A percentile compares a stretch with the other conserved stretches of the same genome.
Evolutionary conservation across 1,140 invertebrate genomes (phyloP).

Genomic region (Aphidius ervi): DNA sequence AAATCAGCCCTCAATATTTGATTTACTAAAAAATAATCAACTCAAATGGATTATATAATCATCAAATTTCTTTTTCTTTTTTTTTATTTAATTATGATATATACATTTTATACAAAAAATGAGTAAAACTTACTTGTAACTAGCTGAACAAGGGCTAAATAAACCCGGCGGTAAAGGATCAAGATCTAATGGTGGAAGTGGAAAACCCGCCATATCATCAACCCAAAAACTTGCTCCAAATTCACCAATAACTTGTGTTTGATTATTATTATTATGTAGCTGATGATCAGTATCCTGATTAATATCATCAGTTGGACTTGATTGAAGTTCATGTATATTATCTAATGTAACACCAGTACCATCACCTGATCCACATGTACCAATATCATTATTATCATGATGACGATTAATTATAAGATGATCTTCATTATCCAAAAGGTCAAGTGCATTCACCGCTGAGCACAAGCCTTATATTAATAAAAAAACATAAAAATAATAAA

Average conservation of each 20-base stretch:
- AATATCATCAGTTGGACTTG: conserved; percentile 39
- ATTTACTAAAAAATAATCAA: too few relatives aligned
- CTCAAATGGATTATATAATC: too few relatives aligned
- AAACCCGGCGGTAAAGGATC: conserved; percentile 65
- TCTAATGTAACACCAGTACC: conserved; percentile 37
- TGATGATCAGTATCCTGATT: conserved; percentile 40
- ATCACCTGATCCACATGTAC: not conserved
- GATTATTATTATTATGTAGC: conserved; percentile 38
- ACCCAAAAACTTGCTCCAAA: conserved; percentile 59
- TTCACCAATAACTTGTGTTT: conserved; percentile 44
- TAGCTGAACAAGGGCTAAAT: conserved; percentile 68
- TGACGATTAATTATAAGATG: conserved; percentile 32
- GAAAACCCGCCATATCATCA: conserved; percentile 79
- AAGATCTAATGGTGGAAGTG: conserved; percentile 69
- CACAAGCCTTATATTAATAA: conserved; percentile 45
- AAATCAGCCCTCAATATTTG: too few relatives aligned
- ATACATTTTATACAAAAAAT: too few relatives aligned
- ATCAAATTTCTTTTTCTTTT: too few relatives aligned
- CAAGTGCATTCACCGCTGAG: conserved; percentile 34
- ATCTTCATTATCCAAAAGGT: conserved; percentile 42
- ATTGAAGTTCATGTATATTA: conserved; percentile 42
- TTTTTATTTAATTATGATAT: too few relatives aligned
- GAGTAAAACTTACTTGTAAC: conserved; percentile 61
- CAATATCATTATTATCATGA: conserved; percentile 13
- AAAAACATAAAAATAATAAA: conserved; percentile 1